Conservation (phyloP, 2,113 vertebrate species). For the Rhea americana region DNA sequence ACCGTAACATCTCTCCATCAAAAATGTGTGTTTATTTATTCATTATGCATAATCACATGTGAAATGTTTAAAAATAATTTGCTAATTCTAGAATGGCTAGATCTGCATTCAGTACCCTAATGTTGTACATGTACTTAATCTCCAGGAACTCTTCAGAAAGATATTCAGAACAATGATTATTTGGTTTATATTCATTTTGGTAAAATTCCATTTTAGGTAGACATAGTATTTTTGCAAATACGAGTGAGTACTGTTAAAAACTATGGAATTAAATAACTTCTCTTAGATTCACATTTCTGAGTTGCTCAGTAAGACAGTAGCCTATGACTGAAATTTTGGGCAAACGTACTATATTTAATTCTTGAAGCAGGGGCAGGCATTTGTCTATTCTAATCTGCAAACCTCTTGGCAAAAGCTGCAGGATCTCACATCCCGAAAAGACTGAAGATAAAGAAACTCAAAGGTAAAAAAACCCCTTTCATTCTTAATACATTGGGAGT, state of each 20-base stretch:
- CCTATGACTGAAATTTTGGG: neutral
- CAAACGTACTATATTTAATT: accelerated
- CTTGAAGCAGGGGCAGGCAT: accelerated
- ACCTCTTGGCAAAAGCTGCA: neutral
- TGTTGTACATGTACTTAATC: neutral
- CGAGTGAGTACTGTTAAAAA: neutral
- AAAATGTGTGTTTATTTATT: conserved; percentile 36
- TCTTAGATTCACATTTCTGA: neutral
- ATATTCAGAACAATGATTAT: neutral
- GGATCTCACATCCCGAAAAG: neutral
- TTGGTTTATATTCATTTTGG: neutral
- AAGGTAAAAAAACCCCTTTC: accelerated
- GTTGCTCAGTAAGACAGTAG: neutral
- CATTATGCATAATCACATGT: neutral
- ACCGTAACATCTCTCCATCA: conserved; percentile 8
- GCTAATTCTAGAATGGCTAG: neutral
- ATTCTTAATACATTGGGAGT: neutral
- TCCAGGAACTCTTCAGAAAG: neutral
- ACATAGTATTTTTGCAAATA: neutral
- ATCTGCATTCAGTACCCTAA: accelerated
- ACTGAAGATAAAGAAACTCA: neutral
- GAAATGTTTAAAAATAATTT: conserved; percentile 28
- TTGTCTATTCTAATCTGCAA: neutral
- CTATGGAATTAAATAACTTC: neutral
- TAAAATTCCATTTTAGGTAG: neutral